These are phyloP conservation scores for Heptranchias perlo DNA, from an alignment of 2,113 vertebrate genomes.

Conservation along the genomic window DNA sequence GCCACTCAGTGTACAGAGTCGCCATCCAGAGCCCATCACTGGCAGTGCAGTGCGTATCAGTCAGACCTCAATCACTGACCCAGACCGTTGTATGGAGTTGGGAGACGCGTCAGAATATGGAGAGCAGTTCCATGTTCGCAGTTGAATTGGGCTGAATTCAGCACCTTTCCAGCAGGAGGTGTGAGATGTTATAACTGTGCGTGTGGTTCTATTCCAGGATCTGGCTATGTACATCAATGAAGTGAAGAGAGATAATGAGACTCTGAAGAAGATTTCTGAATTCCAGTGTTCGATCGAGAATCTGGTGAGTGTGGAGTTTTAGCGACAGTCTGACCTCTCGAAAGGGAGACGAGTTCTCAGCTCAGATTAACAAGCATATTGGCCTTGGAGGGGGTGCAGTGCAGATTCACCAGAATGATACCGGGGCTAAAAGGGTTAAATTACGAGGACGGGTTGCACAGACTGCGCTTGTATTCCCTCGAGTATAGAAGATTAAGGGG, in stretches of 20 bases:
- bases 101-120: background rate
- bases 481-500: too few relatives aligned
- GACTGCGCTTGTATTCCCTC: too few relatives aligned
- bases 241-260: conserved; percentile 96
- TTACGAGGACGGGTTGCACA: too few relatives aligned
- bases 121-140: background rate
- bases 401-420: too few relatives aligned
- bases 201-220: conserved; percentile 61
- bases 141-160: background rate
- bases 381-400: background rate
- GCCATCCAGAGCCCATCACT: background rate
- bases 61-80: background rate
- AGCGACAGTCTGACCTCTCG: background rate
- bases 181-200: background rate
- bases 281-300: conserved; percentile 97
- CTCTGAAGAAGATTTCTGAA: conserved; percentile 93
- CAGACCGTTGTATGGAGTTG: background rate
- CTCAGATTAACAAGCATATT: background rate
- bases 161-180: background rate
- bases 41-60: too few relatives aligned
- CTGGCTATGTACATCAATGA: conserved; percentile 98
- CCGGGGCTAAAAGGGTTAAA: too few relatives aligned
- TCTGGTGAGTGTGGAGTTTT: conserved; percentile 63
- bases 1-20: background rate
- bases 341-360: background rate